Base-by-base conservation (phyloP, 2,113 vertebrate species). In the Pelodiscus sinensis region DNA sequence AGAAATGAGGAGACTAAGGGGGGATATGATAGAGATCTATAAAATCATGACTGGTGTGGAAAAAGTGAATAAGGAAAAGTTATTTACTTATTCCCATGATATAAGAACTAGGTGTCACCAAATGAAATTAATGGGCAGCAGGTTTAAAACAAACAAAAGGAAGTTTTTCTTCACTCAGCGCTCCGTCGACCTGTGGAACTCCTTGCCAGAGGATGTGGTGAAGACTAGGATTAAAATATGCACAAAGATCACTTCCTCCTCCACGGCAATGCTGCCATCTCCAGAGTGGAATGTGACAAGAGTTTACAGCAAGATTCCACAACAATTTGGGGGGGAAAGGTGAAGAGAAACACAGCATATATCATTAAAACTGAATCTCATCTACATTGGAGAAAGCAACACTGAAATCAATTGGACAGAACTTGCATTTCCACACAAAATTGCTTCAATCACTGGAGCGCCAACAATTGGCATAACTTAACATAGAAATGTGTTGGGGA, bases 241-340 rank as follows among this genome's bases (percentile, higher is more conserved):
- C 78, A 54, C 78, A 73, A 57, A 58, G 35, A n/a, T 24, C 1
- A 4, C 57, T 35, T 86, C 82, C 68, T 35, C 51, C 82, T 25
- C 73, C 15, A 44, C 35, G 62, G 79, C 62, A 38, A 81, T 38
- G 54, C 71, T 89, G 52, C 35, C 1, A 1, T 4, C 87, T 89
- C 80, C 25, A 0, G 0, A 79, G 82, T 4, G 24, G 57, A 25
- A 4, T 58, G 57, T 58, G 25, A 50, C 62, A 44, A 6, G 44
- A n/a, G 31, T 56, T 54, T 87, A 82, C 79, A 79, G 54, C 68
- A 84, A 55, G 52, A 80, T 38, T 89, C 81, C 80, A 68, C 82
- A 86, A n/a, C 29, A 25, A 35, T 25, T 25, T 0, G 0, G 73
- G 56, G 0, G 1, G 2, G 5, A 4, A 75, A 75, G 13, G 3